These are phyloP conservation scores for Ophion ventricosus DNA, from an alignment of 2,888 invertebrate species.

Conservation along the genomic window DNA sequence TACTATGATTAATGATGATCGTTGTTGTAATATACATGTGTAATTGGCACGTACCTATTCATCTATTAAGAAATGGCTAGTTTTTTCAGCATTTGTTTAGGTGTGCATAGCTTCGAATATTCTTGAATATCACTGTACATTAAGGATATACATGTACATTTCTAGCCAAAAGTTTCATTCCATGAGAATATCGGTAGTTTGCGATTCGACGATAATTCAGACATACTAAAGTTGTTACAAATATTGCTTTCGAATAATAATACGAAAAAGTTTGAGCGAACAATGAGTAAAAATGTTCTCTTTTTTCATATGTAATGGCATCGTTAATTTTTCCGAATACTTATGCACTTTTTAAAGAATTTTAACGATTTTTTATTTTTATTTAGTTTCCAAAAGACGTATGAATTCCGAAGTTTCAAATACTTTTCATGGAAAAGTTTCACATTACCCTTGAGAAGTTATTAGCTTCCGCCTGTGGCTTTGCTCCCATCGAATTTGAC, in stretches of 20 bases:
- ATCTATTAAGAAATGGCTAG: not conserved
- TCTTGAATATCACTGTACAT: not conserved
- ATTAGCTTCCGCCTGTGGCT: no score
- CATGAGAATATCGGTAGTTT: not conserved
- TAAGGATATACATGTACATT: not conserved
- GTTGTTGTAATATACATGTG: not conserved
- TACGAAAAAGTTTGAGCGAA: no score
- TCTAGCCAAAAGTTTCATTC: not conserved
- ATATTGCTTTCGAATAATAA: no score
- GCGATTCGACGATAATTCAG: not conserved
- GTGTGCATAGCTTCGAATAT: not conserved
- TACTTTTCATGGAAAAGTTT: no score
- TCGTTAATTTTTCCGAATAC: not conserved
- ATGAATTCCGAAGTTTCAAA: no score
- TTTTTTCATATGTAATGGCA: no score
- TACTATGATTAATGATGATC: constrained; percentile 29
- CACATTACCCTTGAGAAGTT: no score
- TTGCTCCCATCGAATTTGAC: no score
- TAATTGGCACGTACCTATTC: not conserved
- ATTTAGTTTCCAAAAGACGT: no score
- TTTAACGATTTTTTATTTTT: not conserved
- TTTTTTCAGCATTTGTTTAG: not conserved
- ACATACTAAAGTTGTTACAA: no score
- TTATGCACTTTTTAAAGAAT: not conserved
- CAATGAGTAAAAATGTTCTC: no score